Percentiles rank a stretch among this genome's conserved stretches.
phyloP scores from a whole-genome alignment of 2,797 vertebrate genomes.

The Pangasius krempfi region DNA sequence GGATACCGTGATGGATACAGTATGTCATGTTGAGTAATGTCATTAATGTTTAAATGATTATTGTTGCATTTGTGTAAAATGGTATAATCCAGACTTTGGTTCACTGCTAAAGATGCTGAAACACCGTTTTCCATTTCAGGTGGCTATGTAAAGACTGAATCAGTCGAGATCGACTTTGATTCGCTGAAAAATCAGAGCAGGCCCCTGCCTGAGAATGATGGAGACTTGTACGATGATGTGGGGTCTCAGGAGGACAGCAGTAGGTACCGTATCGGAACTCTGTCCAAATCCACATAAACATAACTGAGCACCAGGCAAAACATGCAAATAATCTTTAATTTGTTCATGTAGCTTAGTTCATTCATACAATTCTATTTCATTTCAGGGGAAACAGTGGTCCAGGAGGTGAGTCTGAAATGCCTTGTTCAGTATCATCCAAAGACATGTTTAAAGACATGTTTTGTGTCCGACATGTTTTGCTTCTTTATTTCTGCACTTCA shows the following conservation, averaged over 20 bases:
- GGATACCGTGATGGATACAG: neutral
- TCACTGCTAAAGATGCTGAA: neutral
- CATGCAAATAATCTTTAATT: neutral
- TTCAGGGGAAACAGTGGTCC: conserved; percentile 70
- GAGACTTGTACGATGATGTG: conserved; percentile 88
- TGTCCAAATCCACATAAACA: neutral
- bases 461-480: neutral
- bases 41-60: neutral
- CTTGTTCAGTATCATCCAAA: neutral
- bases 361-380: conserved; percentile 49
- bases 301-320: neutral
- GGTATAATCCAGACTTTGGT: neutral
- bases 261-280: conserved; percentile 28
- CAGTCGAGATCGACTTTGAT: conserved; percentile 87
- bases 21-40: neutral
- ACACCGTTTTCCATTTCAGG: conserved; percentile 68
- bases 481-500: neutral
- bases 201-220: conserved; percentile 63
- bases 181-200: conserved; percentile 72
- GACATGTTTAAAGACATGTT: too few species aligned
- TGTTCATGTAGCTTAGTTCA: neutral
- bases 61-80: neutral
- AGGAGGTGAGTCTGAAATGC: conserved; percentile 75
- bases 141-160: conserved; percentile 90
- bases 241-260: conserved; percentile 66